phyloP scores from a whole-genome alignment of 2,888 invertebrate species.

The Agrilus cyanescens region DNA sequence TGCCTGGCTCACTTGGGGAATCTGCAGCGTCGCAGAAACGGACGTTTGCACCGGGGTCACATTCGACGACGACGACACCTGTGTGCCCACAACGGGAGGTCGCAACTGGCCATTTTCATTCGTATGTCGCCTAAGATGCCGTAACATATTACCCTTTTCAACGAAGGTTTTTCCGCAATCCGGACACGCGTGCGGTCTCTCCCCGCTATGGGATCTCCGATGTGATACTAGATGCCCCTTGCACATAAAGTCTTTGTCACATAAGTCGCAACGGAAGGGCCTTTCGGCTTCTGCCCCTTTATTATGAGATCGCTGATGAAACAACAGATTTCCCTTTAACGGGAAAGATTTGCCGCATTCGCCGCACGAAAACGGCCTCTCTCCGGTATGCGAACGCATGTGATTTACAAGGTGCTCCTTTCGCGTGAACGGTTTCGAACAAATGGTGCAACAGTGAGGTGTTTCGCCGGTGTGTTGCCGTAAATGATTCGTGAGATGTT shows the following conservation, averaged over 20 bases:
- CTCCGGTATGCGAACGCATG: slow-evolving; percentile 69
- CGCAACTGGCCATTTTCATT: slow-evolving; percentile 34
- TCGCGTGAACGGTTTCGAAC: slow-evolving; percentile 60
- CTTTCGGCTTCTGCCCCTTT: slow-evolving; percentile 42
- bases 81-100: slow-evolving; percentile 28
- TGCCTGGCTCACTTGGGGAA: slow-evolving; percentile 29
- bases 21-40: slow-evolving; percentile 29
- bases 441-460: slow-evolving; percentile 60
- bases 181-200: slow-evolving; percentile 49
- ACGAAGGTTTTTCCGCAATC: slow-evolving; percentile 69
- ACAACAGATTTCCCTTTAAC: slow-evolving; percentile 69
- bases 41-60: slow-evolving; percentile 14
- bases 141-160: slow-evolving; percentile 65
- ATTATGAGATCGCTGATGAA: slow-evolving; percentile 78
- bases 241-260: slow-evolving; percentile 79
- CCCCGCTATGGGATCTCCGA: slow-evolving; percentile 63
- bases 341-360: slow-evolving; percentile 83
- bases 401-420: slow-evolving; percentile 66
- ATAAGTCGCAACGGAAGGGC: slow-evolving; percentile 67
- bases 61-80: slow-evolving; percentile 18
- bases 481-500: slow-evolving; percentile 59
- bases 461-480: slow-evolving; percentile 62
- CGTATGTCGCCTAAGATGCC: slow-evolving; percentile 62
- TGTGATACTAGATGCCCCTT: slow-evolving; percentile 79
- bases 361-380: slow-evolving; percentile 71